Percentiles rank a stretch among this genome's conserved stretches.
These are phyloP conservation scores for Stegostoma tigrinum DNA, from an alignment of 2,113 vertebrate genomes.

Conservation along the genomic window DNA sequence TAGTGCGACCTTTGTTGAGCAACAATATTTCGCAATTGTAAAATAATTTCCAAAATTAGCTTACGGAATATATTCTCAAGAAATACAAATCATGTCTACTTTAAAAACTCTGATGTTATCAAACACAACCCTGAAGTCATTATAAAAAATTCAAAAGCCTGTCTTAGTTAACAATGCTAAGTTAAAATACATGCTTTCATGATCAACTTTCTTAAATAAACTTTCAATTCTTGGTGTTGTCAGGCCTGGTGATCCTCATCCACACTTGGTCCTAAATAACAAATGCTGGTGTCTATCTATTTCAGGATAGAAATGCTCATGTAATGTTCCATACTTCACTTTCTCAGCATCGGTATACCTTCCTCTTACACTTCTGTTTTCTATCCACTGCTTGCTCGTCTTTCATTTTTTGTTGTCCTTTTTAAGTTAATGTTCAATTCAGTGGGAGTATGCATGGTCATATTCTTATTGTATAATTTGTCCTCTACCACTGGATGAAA, in stretches of 20 bases:
- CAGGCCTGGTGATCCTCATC: neutral
- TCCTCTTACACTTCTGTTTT: neutral
- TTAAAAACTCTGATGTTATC: neutral
- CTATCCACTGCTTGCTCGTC: neutral
- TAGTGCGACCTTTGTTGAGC: neutral
- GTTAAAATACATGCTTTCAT: neutral
- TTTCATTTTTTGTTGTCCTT: neutral
- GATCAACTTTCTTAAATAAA: neutral
- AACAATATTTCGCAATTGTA: neutral
- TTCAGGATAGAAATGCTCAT: neutral
- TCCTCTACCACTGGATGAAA: neutral
- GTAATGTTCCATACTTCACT: neutral
- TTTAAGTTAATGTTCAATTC: neutral
- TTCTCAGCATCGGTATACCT: neutral
- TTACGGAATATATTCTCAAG: neutral
- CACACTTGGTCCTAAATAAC: neutral
- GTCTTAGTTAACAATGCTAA: neutral
- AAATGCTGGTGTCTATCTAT: neutral
- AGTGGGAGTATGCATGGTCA: neutral
- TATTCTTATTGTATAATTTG: neutral
- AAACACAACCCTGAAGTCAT: neutral
- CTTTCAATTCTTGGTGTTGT: neutral
- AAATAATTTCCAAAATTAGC: neutral
- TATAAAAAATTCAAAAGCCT: neutral
- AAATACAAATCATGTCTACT: neutral